These are phyloP conservation scores for Hyppa rectilinea DNA, from an alignment of 2,888 invertebrate species.

Conservation along the genomic window DNA sequence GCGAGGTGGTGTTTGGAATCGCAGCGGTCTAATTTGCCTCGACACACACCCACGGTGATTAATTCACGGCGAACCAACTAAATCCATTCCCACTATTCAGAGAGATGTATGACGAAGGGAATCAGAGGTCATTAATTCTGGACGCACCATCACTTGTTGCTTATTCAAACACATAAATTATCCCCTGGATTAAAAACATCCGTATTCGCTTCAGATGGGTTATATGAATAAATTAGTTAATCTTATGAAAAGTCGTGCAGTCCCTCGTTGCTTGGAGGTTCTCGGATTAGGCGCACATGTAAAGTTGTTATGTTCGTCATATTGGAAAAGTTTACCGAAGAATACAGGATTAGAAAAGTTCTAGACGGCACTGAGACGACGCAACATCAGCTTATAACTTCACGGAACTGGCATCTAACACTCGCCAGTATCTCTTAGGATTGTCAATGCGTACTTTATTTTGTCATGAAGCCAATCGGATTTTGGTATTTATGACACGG, in stretches of 20 bases:
- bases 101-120: conserved; percentile 45
- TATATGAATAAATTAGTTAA: conserved; percentile 73
- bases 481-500: conserved; percentile 36
- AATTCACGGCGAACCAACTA: conserved; percentile 61
- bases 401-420: conserved; percentile 29
- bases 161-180: conserved; percentile 58
- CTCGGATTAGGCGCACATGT: conserved; percentile 78
- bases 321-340: conserved; percentile 85
- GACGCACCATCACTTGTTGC: conserved; percentile 58
- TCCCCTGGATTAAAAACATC: conserved; percentile 45
- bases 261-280: conserved; percentile 69
- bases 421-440: conserved; percentile 49
- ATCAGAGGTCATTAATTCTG: conserved; percentile 51
- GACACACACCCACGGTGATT: conserved; percentile 65
- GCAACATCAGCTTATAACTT: conserved; percentile 70
- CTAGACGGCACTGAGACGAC: conserved; percentile 72
- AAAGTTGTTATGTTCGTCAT: conserved; percentile 82
- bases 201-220: conserved; percentile 20
- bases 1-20: conserved; percentile 65
- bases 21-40: conserved; percentile 66
- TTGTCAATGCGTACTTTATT: conserved; percentile 50
- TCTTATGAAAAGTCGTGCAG: conserved; percentile 71
- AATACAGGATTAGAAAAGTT: conserved; percentile 86
- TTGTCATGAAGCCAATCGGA: conserved; percentile 17
- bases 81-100: conserved; percentile 60